Evolutionary conservation across 2,113 vertebrate species (phyloP), one percentile per base, ranked within the genome.

Genomic region (Sakesphorus luctuosus): DNA sequence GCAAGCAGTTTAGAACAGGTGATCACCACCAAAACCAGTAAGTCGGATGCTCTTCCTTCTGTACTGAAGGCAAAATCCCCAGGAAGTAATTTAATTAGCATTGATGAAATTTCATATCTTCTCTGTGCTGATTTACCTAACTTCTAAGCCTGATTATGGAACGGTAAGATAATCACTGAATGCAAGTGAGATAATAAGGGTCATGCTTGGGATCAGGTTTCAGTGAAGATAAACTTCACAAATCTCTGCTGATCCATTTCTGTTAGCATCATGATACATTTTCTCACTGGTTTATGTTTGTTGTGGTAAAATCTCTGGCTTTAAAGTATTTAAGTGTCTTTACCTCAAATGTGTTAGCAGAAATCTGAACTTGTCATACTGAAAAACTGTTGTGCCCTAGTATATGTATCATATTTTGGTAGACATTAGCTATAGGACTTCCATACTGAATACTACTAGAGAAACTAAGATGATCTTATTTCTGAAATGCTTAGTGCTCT

Each of bases 101-200:
- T 43, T 61, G 58, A 28, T 94, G 63, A 96, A 95, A 96, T 97
- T 94, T 96, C 53, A 3, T 93, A 33, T 96, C 66, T 86, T 92
- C 75, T 94, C 65, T 59, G 63, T 20, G 35, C 66, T 94, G 58
- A 92, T 97, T 93, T 97, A 77, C 55, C 35, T 96, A 87, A 89
- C 80, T 95, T 95, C 40, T 63, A 81, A 83, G 66, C 86, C 50
- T 95, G 92, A 28, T 71, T 91, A 90, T 93, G 58, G 38, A 90
- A 92, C 6, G 24, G 25, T 38, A 46, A 89, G 86, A 67, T 73
- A 84, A 50, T 93, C 74, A 87, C 24, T 83, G 63, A 92, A 94
- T 94, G 46, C 46, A 84, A 90, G 95, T 81, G 49, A 79, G 55
- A 47, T 89, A 26, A 65, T 46, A 65, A 89, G 18, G 23, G 33